Percentiles rank a stretch among this genome's conserved stretches.
phyloP scores from a whole-genome alignment of 2,888 invertebrate genomes.

The Meteorus cinctellus region DNA sequence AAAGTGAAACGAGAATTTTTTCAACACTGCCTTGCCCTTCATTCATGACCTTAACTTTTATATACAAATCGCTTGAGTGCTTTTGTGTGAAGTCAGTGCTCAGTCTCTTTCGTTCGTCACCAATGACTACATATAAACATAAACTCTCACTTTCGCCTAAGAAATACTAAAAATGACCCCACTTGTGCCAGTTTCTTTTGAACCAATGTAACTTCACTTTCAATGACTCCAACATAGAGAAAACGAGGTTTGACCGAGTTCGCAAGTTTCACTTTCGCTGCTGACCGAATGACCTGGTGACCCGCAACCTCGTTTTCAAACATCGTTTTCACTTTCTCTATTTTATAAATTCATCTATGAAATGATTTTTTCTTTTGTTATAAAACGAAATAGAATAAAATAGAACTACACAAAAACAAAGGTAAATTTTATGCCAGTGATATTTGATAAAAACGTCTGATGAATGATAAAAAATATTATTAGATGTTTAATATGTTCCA shows the following conservation, averaged over 20 bases:
- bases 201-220: conserved; percentile 51
- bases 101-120: conserved; percentile 20
- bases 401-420: too few species aligned
- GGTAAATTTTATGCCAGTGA: too few species aligned
- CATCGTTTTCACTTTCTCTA: conserved; percentile 29
- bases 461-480: too few species aligned
- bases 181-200: not conserved
- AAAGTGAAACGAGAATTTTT: not conserved
- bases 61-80: not conserved
- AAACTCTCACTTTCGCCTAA: conserved; percentile 53
- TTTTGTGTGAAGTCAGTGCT: conserved; percentile 40
- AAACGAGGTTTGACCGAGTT: conserved; percentile 40
- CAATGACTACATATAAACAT: conserved; percentile 18
- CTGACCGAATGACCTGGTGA: conserved; percentile 52
- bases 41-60: conserved; percentile 14
- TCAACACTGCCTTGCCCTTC: conserved; percentile 14
- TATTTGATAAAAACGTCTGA: too few species aligned
- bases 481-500: too few species aligned
- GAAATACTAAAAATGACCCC: conserved; percentile 6
- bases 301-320: conserved; percentile 51
- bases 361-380: conserved; percentile 7
- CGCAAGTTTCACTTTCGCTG: conserved; percentile 56
- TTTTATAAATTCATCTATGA: not conserved
- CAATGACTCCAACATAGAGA: conserved; percentile 42
- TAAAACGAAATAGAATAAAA: not conserved